phyloP scores from a whole-genome alignment of 2,113 vertebrate species.

The Pardalotus punctatus region DNA sequence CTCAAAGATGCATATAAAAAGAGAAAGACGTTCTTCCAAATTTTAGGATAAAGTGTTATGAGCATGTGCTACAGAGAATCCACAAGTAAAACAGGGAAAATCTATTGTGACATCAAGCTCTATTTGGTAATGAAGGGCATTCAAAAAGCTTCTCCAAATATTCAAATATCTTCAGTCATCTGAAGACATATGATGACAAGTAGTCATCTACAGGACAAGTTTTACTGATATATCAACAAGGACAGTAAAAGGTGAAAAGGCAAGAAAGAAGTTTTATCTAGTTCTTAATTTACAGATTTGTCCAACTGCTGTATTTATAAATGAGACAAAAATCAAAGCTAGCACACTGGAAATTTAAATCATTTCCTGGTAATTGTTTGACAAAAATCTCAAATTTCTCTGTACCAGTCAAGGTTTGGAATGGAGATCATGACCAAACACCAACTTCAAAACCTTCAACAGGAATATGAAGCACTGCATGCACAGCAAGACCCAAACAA shows the following conservation, averaged over 20 bases:
- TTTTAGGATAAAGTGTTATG: not conserved
- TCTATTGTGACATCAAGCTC: not conserved
- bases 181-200: not conserved
- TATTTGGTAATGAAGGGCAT: not conserved
- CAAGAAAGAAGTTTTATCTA: not conserved
- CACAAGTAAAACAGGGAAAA: not conserved
- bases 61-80: not conserved
- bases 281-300: not conserved
- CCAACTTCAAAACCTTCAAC: not conserved
- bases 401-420: not conserved
- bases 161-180: not conserved
- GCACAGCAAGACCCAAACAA: not conserved
- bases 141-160: not conserved
- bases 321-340: not conserved
- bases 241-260: not conserved
- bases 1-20: not conserved
- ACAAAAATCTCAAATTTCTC: not conserved
- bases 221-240: not conserved
- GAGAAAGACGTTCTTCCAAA: not conserved
- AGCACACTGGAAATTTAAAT: not conserved
- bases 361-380: not conserved
- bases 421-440: not conserved
- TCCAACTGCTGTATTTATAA: not conserved
- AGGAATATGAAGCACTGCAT: not conserved
- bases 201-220: not conserved